Evolutionary conservation across 2,113 vertebrate genomes (phyloP), one percentile per base, ranked within the genome.

Genomic region (Mixornis gularis): DNA sequence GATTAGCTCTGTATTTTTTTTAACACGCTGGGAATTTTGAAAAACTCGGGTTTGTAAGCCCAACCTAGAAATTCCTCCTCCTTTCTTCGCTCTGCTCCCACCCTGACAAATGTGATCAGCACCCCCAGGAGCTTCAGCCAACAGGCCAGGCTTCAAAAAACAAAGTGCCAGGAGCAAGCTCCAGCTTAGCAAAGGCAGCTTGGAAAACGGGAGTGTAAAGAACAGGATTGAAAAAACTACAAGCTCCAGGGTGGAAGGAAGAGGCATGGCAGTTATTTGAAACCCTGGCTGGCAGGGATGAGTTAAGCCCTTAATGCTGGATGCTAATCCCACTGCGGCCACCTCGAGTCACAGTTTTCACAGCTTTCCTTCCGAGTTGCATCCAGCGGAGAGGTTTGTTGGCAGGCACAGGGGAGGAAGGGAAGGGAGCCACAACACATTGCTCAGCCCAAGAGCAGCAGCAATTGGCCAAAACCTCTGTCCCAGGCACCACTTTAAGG

Each of bases 21-120:
- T 30, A 86, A 92, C 87, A 84, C 0, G 5, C 78, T 52, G 82
- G 80, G 85, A 85, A 80, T 90, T 90, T 60, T 73, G 10, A 79
- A 74, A 80, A 80, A 74, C 64, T 68, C 1, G 0, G 18, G 38
- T 34, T 52, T 9, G 0, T 52, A 60, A 85, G 25, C 56, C 79
- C 77, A 66, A 29, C 60, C 56, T 88, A 43, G 60, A 90, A 90
- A 88, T 73, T 60, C 32, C 34, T 90, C 80, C 87, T 79, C 52
- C 55, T 36, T 51, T 64, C 78, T 63, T 63, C 2, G 3, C 89
- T 90, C 70, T 8, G 3, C 85, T 63, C 63, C 59, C 5, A 4
- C 62, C 70, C 71, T 0, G 1, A 30, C 43, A 70, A 74, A 69
- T 17, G 58, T 1, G 10, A 64, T 24, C 44, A 38, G 80, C 3